Evolutionary conservation across 2,888 invertebrate species (phyloP).

Genomic region (Schizaphis graminum): DNA sequence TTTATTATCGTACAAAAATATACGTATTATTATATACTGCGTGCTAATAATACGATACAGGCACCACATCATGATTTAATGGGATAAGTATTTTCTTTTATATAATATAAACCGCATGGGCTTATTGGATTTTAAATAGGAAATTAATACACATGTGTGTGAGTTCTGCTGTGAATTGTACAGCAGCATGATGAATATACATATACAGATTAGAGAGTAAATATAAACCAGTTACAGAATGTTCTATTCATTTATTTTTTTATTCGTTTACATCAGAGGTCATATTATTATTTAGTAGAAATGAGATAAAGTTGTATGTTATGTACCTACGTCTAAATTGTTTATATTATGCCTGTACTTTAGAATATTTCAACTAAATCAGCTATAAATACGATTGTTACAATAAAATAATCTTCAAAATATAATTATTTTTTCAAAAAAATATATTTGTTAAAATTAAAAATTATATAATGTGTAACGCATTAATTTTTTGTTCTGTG

Average conservation of each 20-base stretch:
- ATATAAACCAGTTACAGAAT: not conserved
- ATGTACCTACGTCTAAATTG: not conserved
- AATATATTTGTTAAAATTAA: no score
- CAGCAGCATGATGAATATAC: not conserved
- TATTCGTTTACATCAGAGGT: not conserved
- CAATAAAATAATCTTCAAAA: no score
- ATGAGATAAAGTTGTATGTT: not conserved
- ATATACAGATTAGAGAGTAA: not conserved
- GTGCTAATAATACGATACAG: conserved; percentile 24
- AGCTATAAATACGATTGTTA: no score
- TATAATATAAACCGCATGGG: not conserved
- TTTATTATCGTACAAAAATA: conserved; percentile 39
- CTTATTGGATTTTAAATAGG: not conserved
- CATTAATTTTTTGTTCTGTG: not conserved
- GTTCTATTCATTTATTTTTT: not conserved
- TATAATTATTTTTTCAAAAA: no score
- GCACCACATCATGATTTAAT: not conserved
- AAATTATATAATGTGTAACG: no score
- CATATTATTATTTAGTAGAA: not conserved
- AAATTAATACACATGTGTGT: conserved; percentile 28
- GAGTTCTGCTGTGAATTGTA: not conserved
- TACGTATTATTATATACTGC: not conserved
- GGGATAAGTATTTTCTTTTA: conserved; percentile 26
- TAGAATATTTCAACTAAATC: no score
- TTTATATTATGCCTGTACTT: not conserved